phyloP scores from a whole-genome alignment of 2,888 invertebrate species.

The Mellilla xanthometata region DNA sequence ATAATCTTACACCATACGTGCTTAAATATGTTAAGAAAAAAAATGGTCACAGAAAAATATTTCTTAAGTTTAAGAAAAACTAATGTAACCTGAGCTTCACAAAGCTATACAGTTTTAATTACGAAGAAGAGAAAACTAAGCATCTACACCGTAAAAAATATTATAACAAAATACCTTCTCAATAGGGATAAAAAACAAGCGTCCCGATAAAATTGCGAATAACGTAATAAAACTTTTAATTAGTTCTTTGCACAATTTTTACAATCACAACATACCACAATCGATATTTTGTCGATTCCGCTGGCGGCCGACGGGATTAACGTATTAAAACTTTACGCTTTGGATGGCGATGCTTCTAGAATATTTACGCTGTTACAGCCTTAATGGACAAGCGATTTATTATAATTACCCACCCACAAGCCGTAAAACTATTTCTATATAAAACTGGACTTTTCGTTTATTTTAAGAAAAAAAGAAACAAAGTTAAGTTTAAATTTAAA shows the following conservation, averaged over 20 bases:
- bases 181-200: constrained; percentile 30
- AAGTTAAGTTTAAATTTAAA: too few relatives aligned
- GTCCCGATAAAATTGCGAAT: constrained; percentile 37
- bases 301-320: constrained; percentile 29
- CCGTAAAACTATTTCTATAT: constrained; percentile 2
- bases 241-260: constrained; percentile 39
- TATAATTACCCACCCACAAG: constrained; percentile 6
- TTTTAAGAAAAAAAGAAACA: too few relatives aligned
- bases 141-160: too few relatives aligned
- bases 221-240: constrained; percentile 49
- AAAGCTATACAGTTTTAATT: too few relatives aligned
- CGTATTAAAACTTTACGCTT: constrained; percentile 36
- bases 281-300: constrained; percentile 34
- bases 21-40: too few relatives aligned
- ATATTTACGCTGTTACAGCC: constrained; percentile 32
- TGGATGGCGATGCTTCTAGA: constrained; percentile 27
- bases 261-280: constrained; percentile 34
- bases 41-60: too few relatives aligned
- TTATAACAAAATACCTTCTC: constrained; percentile 28
- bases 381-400: constrained; percentile 20
- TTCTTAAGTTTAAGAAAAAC: too few relatives aligned
- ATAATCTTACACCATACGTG: too few relatives aligned
- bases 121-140: constrained; percentile 3
- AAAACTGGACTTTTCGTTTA: neutral
- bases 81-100: too few relatives aligned